These are phyloP conservation scores for Argyrosomus regius DNA, from an alignment of 2,797 vertebrate genomes.

Conservation along the genomic window DNA sequence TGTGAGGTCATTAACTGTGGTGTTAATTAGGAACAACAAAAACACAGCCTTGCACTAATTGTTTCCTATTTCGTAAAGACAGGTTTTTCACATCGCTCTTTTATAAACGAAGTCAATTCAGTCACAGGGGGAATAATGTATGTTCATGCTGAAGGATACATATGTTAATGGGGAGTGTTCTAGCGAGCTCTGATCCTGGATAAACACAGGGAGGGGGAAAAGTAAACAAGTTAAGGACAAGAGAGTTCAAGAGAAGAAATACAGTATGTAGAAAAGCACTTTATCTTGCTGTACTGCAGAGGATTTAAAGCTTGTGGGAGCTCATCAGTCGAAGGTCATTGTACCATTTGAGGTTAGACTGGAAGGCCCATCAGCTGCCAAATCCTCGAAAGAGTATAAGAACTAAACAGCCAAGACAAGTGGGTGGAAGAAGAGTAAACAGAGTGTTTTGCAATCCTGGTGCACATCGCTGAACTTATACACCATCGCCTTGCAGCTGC, in stretches of 20 bases:
- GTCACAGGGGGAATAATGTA: slow-evolving; percentile 5
- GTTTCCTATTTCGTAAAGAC: slow-evolving; percentile 51
- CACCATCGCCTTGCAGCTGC: slow-evolving; percentile 65
- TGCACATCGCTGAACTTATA: slow-evolving; percentile 67
- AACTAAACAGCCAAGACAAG: slow-evolving; percentile 70
- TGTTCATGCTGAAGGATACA: slow-evolving; percentile 32
- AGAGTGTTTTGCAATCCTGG: slow-evolving; percentile 72
- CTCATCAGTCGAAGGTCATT: slow-evolving; percentile 54
- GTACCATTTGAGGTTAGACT: slow-evolving; percentile 58
- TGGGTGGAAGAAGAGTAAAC: slow-evolving; percentile 74
- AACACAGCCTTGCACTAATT: slow-evolving; percentile 55
- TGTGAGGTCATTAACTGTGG: slow-evolving; percentile 66
- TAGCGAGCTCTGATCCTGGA: slow-evolving; percentile 31
- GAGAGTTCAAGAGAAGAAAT: slow-evolving; percentile 21
- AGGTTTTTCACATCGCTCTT: slow-evolving; percentile 19
- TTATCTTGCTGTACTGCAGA: slow-evolving; percentile 24
- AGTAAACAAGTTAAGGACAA: slow-evolving; percentile 32
- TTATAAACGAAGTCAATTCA: slow-evolving; percentile 27
- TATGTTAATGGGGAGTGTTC: slow-evolving; percentile 16
- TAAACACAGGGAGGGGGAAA: slow-evolving; percentile 38
- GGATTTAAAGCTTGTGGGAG: slow-evolving; percentile 44
- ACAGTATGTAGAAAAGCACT: slow-evolving; percentile 7
- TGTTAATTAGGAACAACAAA: slow-evolving; percentile 77
- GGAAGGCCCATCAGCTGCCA: slow-evolving; percentile 62
- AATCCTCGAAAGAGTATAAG: slow-evolving; percentile 80